Evolutionary conservation across 2,797 vertebrate genomes (phyloP), one percentile per base, ranked within the genome.

Genomic region (Notamacropus eugenii): DNA sequence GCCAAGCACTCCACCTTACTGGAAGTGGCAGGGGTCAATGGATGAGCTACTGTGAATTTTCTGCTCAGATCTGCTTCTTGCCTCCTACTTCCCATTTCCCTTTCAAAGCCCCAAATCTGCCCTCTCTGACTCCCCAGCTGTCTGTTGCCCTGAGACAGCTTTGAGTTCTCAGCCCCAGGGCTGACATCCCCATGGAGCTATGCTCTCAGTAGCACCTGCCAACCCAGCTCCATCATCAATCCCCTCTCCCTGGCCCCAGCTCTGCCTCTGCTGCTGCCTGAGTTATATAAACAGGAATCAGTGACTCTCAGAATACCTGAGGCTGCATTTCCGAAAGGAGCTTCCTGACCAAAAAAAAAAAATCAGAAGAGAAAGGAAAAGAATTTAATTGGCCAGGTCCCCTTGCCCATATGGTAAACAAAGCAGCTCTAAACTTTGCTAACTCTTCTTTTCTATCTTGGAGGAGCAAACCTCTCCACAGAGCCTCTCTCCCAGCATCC

Each of bases 241-340:
- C 40, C 52, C 74, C 57, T 55, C 50, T 90, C 93, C 93, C 91
- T 55, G 94, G 93, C 67, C 74, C 14, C 2, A 31, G 59, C 93
- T 87, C 74, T 34, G 29, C 8, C 27, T 56, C 0, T 27, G 92
- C 82, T 93, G 96, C 94, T 93, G 92, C 91, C 90, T 0, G 14
- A 91, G 97, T 98, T 98, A 97, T 46, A 97, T 98, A 98, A 97
- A 97, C 95, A 94, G 91, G 90, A 97, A 95, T 94, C 92, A 46
- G 54, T 74, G 59, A 52, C 90, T 94, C 55, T 62, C 74, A 0
- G 96, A 96, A 95, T 96, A 97, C 95, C 96, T 96, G 96, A 97
- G 95, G 95, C 96, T 97, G 90, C 95, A 96, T 96, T 98, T 97
- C 97, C 54, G 0, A 96, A 91, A 91, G 92, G 67, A 97, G 93